Evolutionary conservation across 2,888 invertebrate genomes (phyloP).

Genomic region (Tenodera sinensis): DNA sequence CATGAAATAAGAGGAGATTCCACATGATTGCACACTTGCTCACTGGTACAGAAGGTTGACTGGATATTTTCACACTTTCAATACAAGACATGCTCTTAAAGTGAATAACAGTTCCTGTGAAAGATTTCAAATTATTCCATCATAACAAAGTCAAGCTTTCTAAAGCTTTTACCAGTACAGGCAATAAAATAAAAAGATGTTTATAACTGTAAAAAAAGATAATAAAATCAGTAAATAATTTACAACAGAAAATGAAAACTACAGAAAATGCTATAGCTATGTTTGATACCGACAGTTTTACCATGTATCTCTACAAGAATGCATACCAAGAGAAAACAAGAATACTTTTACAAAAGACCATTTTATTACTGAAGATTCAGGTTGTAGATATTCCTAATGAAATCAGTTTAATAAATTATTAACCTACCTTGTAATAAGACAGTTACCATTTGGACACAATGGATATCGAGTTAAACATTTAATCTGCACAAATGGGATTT

Average conservation of each 20-base stretch:
- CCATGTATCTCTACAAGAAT: not conserved
- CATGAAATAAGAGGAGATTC: no score
- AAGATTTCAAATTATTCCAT: not conserved
- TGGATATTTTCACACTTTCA: no score
- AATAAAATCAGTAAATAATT: not conserved
- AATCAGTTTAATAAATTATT: not conserved
- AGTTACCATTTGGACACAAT: not conserved
- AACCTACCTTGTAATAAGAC: not conserved
- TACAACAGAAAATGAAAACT: not conserved
- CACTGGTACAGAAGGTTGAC: no score
- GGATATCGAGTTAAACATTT: not conserved
- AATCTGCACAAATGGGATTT: no score
- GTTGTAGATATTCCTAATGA: not conserved
- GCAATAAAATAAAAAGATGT: not conserved
- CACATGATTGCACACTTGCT: no score
- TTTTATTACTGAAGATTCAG: not conserved
- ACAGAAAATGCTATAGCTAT: not conserved
- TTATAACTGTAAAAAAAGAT: not conserved
- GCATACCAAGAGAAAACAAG: not conserved
- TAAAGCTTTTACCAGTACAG: not conserved
- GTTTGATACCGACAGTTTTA: not conserved
- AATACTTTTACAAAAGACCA: not conserved
- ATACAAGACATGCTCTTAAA: no score
- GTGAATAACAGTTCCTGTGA: not conserved
- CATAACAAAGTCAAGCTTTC: not conserved